Conservation (phyloP, 2,888 invertebrate genomes). For the Cryptosula pallasiana region DNA sequence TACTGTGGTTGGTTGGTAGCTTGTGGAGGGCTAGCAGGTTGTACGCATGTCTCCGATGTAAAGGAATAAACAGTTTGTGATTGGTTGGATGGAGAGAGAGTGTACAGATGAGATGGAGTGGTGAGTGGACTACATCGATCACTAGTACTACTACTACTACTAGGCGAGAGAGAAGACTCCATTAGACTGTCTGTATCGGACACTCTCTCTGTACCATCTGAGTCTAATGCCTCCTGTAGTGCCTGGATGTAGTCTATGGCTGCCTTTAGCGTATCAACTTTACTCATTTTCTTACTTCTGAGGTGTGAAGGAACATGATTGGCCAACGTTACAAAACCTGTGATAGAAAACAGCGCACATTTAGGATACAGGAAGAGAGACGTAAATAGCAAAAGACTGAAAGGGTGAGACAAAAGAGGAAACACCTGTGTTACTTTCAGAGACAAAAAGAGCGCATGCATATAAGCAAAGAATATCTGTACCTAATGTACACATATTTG, state of each 20-base stretch:
- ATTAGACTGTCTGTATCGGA: neutral
- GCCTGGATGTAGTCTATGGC: slow-evolving; percentile 14
- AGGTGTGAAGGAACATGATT: slow-evolving; percentile 18
- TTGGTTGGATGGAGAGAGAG: neutral
- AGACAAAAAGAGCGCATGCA: too few relatives aligned
- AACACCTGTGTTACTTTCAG: too few relatives aligned
- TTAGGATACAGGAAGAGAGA: too few relatives aligned
- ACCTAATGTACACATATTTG: too few relatives aligned
- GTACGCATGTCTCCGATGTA: neutral
- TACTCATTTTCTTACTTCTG: slow-evolving; percentile 24
- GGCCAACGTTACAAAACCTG: slow-evolving; percentile 23
- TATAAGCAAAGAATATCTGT: too few relatives aligned
- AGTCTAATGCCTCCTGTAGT: slow-evolving; percentile 5
- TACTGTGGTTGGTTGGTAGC: neutral
- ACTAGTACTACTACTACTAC: neutral
- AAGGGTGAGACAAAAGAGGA: too few relatives aligned
- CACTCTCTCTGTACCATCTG: neutral
- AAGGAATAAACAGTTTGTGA: neutral
- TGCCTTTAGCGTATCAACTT: slow-evolving; percentile 23
- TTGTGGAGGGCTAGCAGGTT: neutral
- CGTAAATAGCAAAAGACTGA: too few relatives aligned
- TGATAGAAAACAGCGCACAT: too few relatives aligned
- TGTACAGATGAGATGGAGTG: neutral
- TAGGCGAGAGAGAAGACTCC: neutral
- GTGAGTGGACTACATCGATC: neutral